These are phyloP conservation scores for Cepphus grylle DNA, from an alignment of 2,113 vertebrate genomes.

Conservation along the genomic window DNA sequence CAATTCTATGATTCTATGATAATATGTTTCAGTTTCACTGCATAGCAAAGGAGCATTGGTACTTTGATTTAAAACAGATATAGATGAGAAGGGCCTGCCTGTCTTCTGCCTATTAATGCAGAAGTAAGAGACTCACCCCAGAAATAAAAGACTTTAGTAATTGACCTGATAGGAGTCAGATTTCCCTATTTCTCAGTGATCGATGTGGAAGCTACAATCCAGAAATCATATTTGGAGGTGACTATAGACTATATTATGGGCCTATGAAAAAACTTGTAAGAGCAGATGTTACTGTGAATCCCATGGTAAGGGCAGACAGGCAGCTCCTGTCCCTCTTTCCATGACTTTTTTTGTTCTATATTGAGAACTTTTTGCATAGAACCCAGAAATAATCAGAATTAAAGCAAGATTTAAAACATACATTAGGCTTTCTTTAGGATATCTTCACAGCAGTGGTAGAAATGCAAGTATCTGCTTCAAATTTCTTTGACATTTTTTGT, in stretches of 20 bases:
- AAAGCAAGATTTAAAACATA: neutral
- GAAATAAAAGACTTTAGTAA: neutral
- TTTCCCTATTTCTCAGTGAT: neutral
- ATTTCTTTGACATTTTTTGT: neutral
- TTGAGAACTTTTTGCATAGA: neutral
- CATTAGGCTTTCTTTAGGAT: neutral
- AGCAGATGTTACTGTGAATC: neutral
- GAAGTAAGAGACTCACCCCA: neutral
- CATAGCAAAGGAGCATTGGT: neutral
- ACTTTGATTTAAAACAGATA: neutral
- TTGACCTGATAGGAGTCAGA: neutral
- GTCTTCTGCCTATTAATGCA: neutral
- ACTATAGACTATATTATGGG: neutral
- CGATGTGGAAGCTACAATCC: neutral
- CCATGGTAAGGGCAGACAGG: neutral
- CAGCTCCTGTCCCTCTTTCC: neutral
- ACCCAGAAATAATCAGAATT: rapidly evolving
- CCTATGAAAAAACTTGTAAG: neutral
- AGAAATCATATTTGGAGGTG: neutral
- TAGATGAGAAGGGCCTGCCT: neutral
- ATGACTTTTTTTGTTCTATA: neutral
- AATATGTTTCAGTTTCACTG: neutral
- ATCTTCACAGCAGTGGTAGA: neutral
- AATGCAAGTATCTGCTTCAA: neutral
- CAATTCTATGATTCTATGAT: too few relatives aligned